Percentiles rank a stretch among this genome's conserved stretches.
phyloP scores from a whole-genome alignment of 1,140 invertebrate species.

The Lepidurus apus region DNA sequence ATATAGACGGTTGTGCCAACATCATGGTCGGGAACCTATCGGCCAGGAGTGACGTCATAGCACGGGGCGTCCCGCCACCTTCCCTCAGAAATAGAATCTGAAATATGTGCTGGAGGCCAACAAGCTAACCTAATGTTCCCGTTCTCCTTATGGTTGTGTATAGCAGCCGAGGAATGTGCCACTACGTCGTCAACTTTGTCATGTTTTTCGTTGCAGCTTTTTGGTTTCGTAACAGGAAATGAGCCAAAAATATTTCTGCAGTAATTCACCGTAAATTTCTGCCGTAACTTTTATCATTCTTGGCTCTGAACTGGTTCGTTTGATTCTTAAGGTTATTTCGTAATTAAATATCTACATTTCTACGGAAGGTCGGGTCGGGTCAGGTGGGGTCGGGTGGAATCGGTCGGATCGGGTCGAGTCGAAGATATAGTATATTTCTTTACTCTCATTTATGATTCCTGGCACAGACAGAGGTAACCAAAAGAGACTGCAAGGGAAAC shows the following conservation, averaged over 20 bases:
- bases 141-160: not conserved
- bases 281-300: too few species aligned
- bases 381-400: too few species aligned
- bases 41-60: not conserved
- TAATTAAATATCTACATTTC: too few species aligned
- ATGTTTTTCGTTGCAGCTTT: not conserved
- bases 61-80: not conserved
- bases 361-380: too few species aligned
- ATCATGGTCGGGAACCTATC: not conserved
- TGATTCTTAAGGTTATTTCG: too few species aligned
- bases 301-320: too few species aligned
- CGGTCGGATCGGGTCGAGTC: too few species aligned
- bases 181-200: not conserved
- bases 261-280: not conserved
- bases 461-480: too few species aligned
- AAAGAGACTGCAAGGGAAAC: too few species aligned
- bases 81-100: conserved; percentile 11
- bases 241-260: not conserved
- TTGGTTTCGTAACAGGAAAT: not conserved
- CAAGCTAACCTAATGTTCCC: not conserved
- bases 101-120: conserved; percentile 8
- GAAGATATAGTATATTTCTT: too few species aligned
- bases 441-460: too few species aligned
- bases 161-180: not conserved
- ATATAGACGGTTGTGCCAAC: conserved; percentile 8